Percentiles rank a stretch among this genome's conserved stretches.
Conservation (phyloP, 2,888 invertebrate species). For the Geotrupes spiniger region DNA sequence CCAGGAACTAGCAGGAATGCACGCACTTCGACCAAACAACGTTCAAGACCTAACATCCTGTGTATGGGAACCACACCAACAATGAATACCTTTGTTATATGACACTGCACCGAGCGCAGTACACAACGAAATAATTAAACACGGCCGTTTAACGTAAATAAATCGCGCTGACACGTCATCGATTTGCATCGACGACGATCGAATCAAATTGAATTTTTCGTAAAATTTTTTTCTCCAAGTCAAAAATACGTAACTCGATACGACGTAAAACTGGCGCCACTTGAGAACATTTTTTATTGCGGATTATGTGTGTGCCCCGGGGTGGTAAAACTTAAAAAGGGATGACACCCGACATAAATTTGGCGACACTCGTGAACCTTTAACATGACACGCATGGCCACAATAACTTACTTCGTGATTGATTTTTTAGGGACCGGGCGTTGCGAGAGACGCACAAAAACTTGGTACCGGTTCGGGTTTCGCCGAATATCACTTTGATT, state of each 20-base stretch:
- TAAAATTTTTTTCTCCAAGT: too few species aligned
- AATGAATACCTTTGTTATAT: too few species aligned
- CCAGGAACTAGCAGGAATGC: background rate
- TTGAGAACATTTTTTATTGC: slow-evolving; percentile 9
- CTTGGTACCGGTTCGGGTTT: too few species aligned
- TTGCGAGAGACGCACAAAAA: too few species aligned
- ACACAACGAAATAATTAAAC: too few species aligned
- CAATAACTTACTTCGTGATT: background rate
- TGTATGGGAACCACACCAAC: slow-evolving; percentile 16
- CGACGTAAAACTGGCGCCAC: slow-evolving; percentile 14
- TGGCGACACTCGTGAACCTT: slow-evolving; percentile 20
- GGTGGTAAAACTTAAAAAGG: slow-evolving; percentile 15
- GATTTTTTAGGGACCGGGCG: background rate
- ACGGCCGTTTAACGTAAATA: background rate
- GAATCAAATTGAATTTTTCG: too few species aligned
- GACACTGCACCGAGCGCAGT: too few species aligned
- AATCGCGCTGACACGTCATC: background rate
- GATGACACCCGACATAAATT: slow-evolving; percentile 24
- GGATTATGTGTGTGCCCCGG: slow-evolving; percentile 11
- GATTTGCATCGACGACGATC: background rate
- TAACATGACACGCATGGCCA: slow-evolving; percentile 7
- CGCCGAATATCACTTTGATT: too few species aligned
- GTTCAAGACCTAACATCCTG: slow-evolving; percentile 24
- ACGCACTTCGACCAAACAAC: slow-evolving; percentile 17
- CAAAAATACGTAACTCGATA: background rate